Base-by-base conservation (phyloP, 30 jellyfish, hydroid and myxozoan species). In the Pelagia noctiluca region DNA sequence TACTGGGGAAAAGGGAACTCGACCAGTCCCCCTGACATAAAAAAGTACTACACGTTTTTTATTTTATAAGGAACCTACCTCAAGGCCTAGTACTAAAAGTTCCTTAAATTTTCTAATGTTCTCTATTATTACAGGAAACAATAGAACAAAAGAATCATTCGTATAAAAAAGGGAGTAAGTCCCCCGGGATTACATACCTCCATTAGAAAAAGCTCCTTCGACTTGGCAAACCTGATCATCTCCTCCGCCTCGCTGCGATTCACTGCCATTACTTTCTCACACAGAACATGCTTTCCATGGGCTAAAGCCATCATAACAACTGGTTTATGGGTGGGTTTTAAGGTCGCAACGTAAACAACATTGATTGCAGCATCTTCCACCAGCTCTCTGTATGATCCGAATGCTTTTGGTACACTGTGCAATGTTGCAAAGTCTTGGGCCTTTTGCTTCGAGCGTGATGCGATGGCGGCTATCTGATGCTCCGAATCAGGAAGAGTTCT, bases 181-280 rank as follows among this genome's bases (percentile, higher is more conserved):
- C 10, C 18, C n/a, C 50, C 16, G 24, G 31, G 12, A 67, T 31
- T 22, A 42, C 79, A 22, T 16, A 88, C 97, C 89, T 88, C 97
- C 97, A 88, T 88, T 13, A 88, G 50, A 49, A 88, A 88, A 26
- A 88, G 53, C 32, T 71, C 70, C 70, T 63, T 72, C 12, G 72
- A 71, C 47, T 49, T 63, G 0, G 97, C 97, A 48, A 60, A 54
- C 18, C 68, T 31, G 30, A 80, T 31, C 68, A 88, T 79, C 19
- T 81, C 89, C 33, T 79, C 80, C 1, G 76, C 86, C 48, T 88
- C 97, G 0, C 23, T 67, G 21, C 66, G 65, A 52, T 88, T 88
- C 47, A 88, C 90, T 1, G 95, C 90, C 75, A 88, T 30, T 8
- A 93, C 89, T 52, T 88, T 88, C 66, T 88, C 97, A 72, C 97